Conservation (phyloP, 2,113 vertebrate species). For the Salvelinus alpinus region DNA sequence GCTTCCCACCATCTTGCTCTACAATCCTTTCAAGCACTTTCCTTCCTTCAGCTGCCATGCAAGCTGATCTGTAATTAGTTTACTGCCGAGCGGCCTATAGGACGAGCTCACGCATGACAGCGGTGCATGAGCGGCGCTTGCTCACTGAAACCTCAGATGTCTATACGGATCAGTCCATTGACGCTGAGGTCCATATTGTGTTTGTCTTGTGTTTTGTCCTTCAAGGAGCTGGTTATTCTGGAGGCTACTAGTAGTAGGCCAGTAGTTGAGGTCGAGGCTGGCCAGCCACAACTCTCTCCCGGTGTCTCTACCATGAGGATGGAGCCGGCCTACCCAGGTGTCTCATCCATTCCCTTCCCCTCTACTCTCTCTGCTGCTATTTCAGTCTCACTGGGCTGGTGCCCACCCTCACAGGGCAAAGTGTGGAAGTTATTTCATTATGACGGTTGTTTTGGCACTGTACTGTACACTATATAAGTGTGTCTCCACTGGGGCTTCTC, state of each 20-base stretch:
- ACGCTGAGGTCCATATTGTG: slow-evolving; percentile 24
- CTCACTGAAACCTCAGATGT: too few species aligned
- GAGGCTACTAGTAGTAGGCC: not conserved
- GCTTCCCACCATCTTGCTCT: slow-evolving; percentile 36
- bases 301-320: slow-evolving; percentile 86
- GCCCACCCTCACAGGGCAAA: not conserved
- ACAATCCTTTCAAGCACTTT: slow-evolving; percentile 17
- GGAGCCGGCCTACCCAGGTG: slow-evolving; percentile 84
- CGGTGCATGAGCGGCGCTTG: not conserved
- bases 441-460: too few species aligned
- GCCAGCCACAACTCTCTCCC: slow-evolving; percentile 86
- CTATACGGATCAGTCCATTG: slow-evolving; percentile 5
- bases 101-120: not conserved
- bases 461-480: too few species aligned
- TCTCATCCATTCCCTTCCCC: slow-evolving; percentile 27
- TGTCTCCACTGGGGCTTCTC: too few species aligned
- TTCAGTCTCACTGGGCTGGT: too few species aligned
- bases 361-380: not conserved
- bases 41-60: too few species aligned
- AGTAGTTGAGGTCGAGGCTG: slow-evolving; percentile 43
- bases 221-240: slow-evolving; percentile 65
- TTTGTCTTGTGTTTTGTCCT: slow-evolving; percentile 38
- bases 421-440: not conserved
- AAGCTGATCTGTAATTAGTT: too few species aligned
- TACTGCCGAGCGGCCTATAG: too few species aligned